Evolutionary conservation across 2,113 vertebrate genomes (phyloP).

Genomic region (Cyphomyrus discorhynchus): DNA sequence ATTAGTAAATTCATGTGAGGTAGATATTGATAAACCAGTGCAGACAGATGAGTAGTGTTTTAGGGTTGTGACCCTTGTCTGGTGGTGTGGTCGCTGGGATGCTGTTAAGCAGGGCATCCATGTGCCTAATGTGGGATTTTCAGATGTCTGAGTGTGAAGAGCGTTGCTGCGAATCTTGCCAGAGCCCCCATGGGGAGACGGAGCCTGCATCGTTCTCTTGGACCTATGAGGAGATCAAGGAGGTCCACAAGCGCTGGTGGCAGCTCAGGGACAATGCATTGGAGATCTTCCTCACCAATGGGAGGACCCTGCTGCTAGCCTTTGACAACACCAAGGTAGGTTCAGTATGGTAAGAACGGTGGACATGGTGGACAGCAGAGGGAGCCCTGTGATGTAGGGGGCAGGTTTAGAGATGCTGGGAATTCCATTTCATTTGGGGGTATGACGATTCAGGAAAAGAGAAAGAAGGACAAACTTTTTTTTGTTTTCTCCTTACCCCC

Average conservation of each 20-base stretch:
- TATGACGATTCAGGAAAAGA: neutral
- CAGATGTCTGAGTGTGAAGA: constrained; percentile 13
- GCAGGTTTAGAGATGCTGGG: neutral
- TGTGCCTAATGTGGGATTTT: neutral
- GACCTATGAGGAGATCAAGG: constrained; percentile 98
- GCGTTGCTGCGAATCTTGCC: constrained; percentile 16
- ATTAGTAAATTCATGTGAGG: neutral
- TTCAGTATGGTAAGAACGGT: neutral
- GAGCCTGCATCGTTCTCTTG: constrained; percentile 96
- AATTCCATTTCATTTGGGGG: neutral
- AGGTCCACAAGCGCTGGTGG: constrained; percentile 98
- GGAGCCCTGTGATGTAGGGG: too few relatives aligned
- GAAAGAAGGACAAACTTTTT: neutral
- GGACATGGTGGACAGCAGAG: neutral
- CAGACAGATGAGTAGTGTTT: neutral
- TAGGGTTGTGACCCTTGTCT: neutral
- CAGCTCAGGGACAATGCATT: constrained; percentile 91
- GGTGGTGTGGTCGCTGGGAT: neutral
- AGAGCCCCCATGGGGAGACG: constrained; percentile 85
- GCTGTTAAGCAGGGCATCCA: neutral
- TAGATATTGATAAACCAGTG: neutral
- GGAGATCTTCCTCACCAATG: constrained; percentile 95
- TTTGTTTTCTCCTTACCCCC: neutral
- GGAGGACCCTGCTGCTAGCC: constrained; percentile 84
- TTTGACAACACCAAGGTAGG: constrained; percentile 83